phyloP scores from a whole-genome alignment of 2,797 vertebrate species.

The Syndactyla subalaris region DNA sequence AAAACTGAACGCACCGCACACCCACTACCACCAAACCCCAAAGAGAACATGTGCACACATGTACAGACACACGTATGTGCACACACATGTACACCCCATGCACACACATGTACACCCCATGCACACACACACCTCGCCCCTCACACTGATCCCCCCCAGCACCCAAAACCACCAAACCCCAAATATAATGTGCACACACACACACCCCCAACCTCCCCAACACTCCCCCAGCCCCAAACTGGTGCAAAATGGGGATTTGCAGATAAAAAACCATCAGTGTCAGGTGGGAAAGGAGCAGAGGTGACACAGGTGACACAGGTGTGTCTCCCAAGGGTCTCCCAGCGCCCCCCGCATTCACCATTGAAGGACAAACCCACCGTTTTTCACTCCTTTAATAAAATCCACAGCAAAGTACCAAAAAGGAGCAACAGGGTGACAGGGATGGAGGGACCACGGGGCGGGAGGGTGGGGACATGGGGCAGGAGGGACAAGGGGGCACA shows the following conservation, averaged over 20 bases:
- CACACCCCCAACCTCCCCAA: too few relatives aligned
- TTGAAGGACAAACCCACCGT: accelerated
- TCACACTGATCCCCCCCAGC: too few relatives aligned
- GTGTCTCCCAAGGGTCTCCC: too few relatives aligned
- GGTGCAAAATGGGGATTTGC: neutral
- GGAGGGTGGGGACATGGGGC: neutral
- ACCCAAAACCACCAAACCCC: neutral
- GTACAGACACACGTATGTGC: neutral
- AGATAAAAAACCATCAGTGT: accelerated
- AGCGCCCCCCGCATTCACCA: neutral
- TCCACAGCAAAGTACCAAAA: constrained; percentile 53
- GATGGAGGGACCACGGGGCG: accelerated
- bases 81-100: neutral
- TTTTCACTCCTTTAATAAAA: constrained; percentile 48
- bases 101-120: too few relatives aligned
- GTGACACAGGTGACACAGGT: neutral
- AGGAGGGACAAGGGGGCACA: neutral
- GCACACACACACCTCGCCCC: too few relatives aligned
- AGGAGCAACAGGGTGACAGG: neutral
- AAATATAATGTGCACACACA: neutral
- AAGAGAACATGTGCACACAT: neutral
- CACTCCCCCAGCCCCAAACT: neutral
- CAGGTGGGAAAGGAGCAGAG: neutral
- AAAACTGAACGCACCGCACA: too few relatives aligned
- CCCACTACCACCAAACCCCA: neutral